These are phyloP conservation scores for Ovibos moschatus DNA, from an alignment of 2,113 vertebrate species.

Conservation along the genomic window DNA sequence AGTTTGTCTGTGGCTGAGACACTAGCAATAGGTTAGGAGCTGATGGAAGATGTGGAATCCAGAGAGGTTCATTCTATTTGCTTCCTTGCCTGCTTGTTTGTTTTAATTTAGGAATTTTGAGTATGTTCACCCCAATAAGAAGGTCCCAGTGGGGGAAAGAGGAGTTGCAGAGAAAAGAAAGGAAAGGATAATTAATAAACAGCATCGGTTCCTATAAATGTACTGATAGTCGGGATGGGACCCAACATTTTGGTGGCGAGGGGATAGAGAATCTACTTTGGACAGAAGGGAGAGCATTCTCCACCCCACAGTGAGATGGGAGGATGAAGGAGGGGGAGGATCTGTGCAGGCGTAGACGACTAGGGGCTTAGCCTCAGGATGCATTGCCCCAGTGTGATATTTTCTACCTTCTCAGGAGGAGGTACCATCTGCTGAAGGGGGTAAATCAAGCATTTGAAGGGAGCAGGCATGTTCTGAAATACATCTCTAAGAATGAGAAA, in stretches of 20 bases:
- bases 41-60: neutral
- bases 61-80: neutral
- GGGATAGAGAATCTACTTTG: neutral
- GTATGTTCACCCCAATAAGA: neutral
- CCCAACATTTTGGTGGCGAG: too few relatives aligned
- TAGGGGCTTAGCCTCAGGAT: neutral
- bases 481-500: neutral
- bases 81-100: neutral
- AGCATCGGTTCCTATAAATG: neutral
- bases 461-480: neutral
- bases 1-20: neutral
- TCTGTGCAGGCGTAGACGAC: fast-evolving
- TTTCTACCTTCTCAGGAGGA: neutral
- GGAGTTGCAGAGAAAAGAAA: neutral
- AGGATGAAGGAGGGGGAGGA: too few relatives aligned
- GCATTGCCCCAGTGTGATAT: neutral
- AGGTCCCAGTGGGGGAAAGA: neutral
- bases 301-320: neutral
- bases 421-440: neutral
- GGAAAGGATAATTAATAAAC: neutral
- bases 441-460: neutral
- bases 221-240: neutral
- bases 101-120: neutral
- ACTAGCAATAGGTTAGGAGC: neutral
- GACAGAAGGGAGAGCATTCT: neutral